These are phyloP conservation scores for Menidia menidia DNA, from an alignment of 2,797 vertebrate genomes.

Conservation along the genomic window DNA sequence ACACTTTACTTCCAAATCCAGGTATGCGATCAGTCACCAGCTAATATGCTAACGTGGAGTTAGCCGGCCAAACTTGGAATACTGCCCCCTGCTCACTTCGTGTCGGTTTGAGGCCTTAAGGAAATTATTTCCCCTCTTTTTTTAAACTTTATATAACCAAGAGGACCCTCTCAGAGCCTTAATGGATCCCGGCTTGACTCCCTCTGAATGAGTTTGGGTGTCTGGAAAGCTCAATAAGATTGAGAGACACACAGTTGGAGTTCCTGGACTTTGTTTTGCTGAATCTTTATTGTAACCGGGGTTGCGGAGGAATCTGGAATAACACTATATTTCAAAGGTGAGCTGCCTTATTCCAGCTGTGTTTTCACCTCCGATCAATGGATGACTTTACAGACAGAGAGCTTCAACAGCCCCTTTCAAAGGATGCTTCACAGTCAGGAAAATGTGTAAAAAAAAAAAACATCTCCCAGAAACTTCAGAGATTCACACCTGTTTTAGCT, in stretches of 20 bases:
- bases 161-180: constrained; percentile 44
- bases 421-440: too few species aligned
- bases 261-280: constrained; percentile 34
- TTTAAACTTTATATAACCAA: constrained; percentile 1
- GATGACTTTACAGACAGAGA: too few species aligned
- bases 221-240: constrained; percentile 22
- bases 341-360: constrained; percentile 16
- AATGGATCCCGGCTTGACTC: constrained; percentile 27
- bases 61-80: constrained; percentile 72
- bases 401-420: too few species aligned
- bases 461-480: too few species aligned
- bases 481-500: too few species aligned
- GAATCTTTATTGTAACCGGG: constrained; percentile 49
- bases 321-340: constrained; percentile 67
- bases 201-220: constrained; percentile 43
- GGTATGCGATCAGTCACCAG: constrained; percentile 64
- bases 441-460: too few species aligned
- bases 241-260: constrained; percentile 11
- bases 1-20: constrained; percentile 50
- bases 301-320: constrained; percentile 40
- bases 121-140: constrained; percentile 26
- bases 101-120: constrained; percentile 71
- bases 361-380: too few species aligned
- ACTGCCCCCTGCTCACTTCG: constrained; percentile 60
- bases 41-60: constrained; percentile 65